Evolutionary conservation across 2,888 invertebrate genomes (phyloP).

Genomic region (Drosophila macrospina): DNA sequence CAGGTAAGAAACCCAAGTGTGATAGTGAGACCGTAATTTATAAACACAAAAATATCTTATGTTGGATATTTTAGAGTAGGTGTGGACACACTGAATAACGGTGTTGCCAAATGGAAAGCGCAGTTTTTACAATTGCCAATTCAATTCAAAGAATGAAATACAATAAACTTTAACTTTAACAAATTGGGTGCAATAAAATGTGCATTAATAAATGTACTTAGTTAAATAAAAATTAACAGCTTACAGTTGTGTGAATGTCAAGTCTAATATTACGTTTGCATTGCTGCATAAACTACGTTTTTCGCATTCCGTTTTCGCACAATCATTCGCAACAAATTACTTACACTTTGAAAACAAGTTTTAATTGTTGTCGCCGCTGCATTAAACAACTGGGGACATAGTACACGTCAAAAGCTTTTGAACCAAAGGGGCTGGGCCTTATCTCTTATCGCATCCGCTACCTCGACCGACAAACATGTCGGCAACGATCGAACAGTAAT

Average conservation of each 20-base stretch:
- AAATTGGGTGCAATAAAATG: background rate
- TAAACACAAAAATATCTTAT: background rate
- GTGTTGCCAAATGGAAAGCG: slow-evolving; percentile 10
- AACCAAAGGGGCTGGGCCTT: slow-evolving; percentile 61
- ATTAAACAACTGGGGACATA: slow-evolving; percentile 41
- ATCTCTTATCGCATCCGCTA: slow-evolving; percentile 65
- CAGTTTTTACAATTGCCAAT: slow-evolving; percentile 2
- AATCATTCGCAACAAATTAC: slow-evolving; percentile 51
- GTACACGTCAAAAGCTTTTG: slow-evolving; percentile 49
- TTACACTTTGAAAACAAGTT: slow-evolving; percentile 53
- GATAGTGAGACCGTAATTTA: slow-evolving; percentile 33
- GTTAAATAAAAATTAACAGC: background rate
- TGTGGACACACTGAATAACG: slow-evolving; percentile 31
- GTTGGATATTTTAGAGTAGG: background rate
- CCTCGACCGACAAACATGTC: slow-evolving; percentile 37
- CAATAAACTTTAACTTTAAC: background rate
- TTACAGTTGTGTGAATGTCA: background rate
- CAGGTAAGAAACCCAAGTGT: slow-evolving; percentile 9
- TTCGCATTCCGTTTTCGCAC: slow-evolving; percentile 24
- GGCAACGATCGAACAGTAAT: slow-evolving; percentile 42
- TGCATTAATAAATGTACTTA: background rate
- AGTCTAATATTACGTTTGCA: background rate
- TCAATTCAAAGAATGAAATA: slow-evolving; percentile 8
- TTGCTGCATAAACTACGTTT: slow-evolving; percentile 28
- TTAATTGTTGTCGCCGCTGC: slow-evolving; percentile 19